Base-by-base conservation (phyloP, 2,888 invertebrate species). In the Xiphydria camelus region DNA sequence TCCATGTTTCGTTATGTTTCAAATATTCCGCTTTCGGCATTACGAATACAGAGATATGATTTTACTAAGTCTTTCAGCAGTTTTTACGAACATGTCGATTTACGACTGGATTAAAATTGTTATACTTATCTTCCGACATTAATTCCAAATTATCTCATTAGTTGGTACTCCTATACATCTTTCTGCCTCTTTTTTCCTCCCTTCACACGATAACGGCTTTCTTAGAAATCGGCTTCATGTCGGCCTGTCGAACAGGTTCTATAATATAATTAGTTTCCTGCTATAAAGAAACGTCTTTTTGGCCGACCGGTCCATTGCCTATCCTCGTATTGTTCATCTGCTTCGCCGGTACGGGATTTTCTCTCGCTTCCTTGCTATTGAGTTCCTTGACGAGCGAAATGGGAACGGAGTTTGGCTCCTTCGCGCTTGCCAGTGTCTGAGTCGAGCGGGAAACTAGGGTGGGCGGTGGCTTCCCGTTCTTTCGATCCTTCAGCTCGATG, bases 281-380 rank as follows among this genome's bases (percentile, higher is more conserved):
- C 66, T 72, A 72, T 64, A 71, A 71, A 1, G 70, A 29, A 6
- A 61, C 58, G 23, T 72, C 68, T 17, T 57, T 65, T 41, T 70
- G 68, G 47, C 45, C 62, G 23, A 69, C 45, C 4, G 71, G 69
- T 15, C 71, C 67, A 36, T 74, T 74, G 19, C 66, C 65, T 56
- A 71, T 68, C 56, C 62, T 73, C n/a, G 60, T 54, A 20, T 62
- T 65, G 41, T 61, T 67, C 2, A 57, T n/a, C 12, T 51, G 53
- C 12, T 60, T 64, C 26, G 47, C 43, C 33, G 49, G 42, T 1
- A 47, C 19, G 18, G 40, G 18, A 18, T 19, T 34, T 5, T 34
- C 19, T 4, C 6, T 15, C 18, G 34, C 1, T 6, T 34, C 19
- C 5, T 15, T 23, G 1, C 36, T 41, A 29, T 25, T 36, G 34